Conservation (phyloP, 2,888 invertebrate genomes). For the Cerastis rubricosa region DNA sequence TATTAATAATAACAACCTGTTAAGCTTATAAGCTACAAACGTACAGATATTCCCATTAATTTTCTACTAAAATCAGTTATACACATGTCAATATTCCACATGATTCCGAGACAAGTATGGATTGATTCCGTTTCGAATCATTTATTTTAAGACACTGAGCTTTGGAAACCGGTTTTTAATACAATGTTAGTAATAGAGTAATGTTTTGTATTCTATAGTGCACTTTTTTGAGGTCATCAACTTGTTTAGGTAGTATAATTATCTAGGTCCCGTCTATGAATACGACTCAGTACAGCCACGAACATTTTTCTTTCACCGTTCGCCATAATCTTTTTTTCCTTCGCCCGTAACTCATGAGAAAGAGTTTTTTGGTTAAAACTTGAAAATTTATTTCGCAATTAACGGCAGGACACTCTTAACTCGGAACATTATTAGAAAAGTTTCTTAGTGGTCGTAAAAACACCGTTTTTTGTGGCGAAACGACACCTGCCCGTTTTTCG, state of each 20-base stretch:
- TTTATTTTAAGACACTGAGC: constrained; percentile 19
- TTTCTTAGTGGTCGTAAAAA: constrained; percentile 88
- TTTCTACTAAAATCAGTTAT: constrained; percentile 27
- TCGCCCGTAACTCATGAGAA: constrained; percentile 82
- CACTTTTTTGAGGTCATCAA: neutral
- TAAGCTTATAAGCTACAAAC: constrained; percentile 34
- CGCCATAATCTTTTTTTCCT: constrained; percentile 77
- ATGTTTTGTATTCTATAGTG: neutral
- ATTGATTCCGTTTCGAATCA: constrained; percentile 17
- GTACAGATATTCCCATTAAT: constrained; percentile 40
- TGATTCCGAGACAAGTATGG: constrained; percentile 9
- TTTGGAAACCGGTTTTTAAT: constrained; percentile 14
- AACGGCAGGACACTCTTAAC: constrained; percentile 85
- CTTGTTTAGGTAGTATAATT: neutral
- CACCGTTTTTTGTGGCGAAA: constrained; percentile 77
- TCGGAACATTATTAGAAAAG: constrained; percentile 89
- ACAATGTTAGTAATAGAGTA: neutral
- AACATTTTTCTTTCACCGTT: constrained; percentile 67
- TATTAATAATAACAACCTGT: constrained; percentile 51
- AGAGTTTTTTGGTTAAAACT: constrained; percentile 87
- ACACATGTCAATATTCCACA: constrained; percentile 21
- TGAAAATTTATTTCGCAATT: constrained; percentile 90
- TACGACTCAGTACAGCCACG: constrained; percentile 41
- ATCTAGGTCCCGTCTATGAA: constrained; percentile 52
- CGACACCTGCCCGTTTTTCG: constrained; percentile 79